Conservation (phyloP, 2,888 invertebrate species). For the Nomada ruficornis region DNA sequence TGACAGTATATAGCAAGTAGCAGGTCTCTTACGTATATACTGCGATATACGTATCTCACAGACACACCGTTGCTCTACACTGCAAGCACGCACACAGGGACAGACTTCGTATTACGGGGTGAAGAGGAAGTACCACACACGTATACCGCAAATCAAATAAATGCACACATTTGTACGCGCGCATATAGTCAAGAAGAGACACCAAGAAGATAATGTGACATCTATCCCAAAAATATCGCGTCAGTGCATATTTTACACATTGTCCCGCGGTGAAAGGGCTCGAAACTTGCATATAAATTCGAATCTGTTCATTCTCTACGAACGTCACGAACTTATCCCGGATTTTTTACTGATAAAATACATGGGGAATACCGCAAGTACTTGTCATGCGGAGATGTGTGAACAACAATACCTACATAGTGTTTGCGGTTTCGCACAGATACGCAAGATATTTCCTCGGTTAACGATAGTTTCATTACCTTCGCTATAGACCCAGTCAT, state of each 20-base stretch:
- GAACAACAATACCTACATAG: constrained; percentile 72
- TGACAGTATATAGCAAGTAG: constrained; percentile 67
- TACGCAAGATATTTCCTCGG: constrained; percentile 57
- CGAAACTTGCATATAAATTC: constrained; percentile 27
- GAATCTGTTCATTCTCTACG: constrained; percentile 33
- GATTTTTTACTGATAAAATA: constrained; percentile 69
- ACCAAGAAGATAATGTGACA: constrained; percentile 77
- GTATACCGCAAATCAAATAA: constrained; percentile 65
- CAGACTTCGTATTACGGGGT: constrained; percentile 59
- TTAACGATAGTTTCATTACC: constrained; percentile 64
- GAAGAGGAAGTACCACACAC: constrained; percentile 64
- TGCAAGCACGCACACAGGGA: constrained; percentile 34
- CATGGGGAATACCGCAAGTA: constrained; percentile 52
- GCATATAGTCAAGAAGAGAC: constrained; percentile 56
- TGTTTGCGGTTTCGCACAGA: constrained; percentile 54
- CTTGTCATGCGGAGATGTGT: constrained; percentile 76
- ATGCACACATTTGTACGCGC: constrained; percentile 64
- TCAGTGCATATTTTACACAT: constrained; percentile 68
- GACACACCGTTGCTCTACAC: constrained; percentile 57
- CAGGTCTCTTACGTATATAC: constrained; percentile 61
- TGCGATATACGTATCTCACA: constrained; percentile 60
- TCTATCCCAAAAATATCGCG: constrained; percentile 81
- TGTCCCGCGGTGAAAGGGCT: constrained; percentile 33
- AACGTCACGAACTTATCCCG: constrained; percentile 49
- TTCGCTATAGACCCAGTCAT: constrained; percentile 66